Evolutionary conservation across 2,888 invertebrate species (phyloP), one percentile per base, ranked within the genome.

Genomic region (Oxyteleia sp.): DNA sequence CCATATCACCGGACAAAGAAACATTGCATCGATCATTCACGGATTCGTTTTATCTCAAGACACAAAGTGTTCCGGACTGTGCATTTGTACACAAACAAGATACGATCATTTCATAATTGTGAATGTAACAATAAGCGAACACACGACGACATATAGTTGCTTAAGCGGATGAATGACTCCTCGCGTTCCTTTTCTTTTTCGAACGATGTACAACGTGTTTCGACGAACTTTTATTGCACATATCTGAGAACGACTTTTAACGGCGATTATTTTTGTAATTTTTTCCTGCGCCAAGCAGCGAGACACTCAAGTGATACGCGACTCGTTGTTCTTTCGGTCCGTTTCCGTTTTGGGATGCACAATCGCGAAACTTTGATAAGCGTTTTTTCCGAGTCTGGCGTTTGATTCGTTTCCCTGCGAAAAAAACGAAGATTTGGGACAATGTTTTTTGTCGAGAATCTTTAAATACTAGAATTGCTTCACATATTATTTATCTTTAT

Each of bases 231-330:
- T 76, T 79, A 80, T 74, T 82, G 57, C 75, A 84, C 85, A 86
- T 85, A 86, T 86, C 86, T 53, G 26, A 79, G 72, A 75, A 55
- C 51, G 53, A 71, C 68, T 76, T 84, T 72, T 82, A 26, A 81
- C 78, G 76, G 84, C 63, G 69, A 43, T 76, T 41, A 79, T 75
- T 79, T 81, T 66, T 86, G 35, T 49, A 69, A 38, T 51, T 61
- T 63, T 29, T 45, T 41, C 10, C 63, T 45, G 38, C 38, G 38
- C 38, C 13, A 38, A 38, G 38, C 38, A 16, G 55, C 55, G 55
- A 55, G n/a, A 38, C 38, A 38, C 13, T 38, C 38, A 38, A 38
- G 38, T 38, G 38, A 38, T 38, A 38, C 13, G 38, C 23, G n/a
- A 51, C 13, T 51, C 3, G 29, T 13, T 51, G 10, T 29, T 51